Conservation (phyloP, 2,113 vertebrate genomes). For the Centropus unirufus region DNA sequence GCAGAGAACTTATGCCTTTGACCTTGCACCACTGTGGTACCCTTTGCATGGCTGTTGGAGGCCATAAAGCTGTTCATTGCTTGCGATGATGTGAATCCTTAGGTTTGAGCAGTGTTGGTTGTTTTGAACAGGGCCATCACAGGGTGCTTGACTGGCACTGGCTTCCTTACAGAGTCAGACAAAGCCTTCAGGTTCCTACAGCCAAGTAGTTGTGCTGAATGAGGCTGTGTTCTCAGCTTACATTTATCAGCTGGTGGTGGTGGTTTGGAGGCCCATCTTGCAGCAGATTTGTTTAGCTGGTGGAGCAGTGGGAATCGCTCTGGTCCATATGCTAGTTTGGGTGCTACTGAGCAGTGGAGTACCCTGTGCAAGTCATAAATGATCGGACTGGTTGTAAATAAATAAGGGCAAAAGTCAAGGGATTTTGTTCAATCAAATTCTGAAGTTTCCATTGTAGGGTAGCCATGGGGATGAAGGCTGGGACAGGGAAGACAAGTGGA, state of each 20-base stretch:
- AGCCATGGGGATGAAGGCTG: background rate
- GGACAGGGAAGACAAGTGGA: background rate
- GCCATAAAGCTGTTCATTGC: background rate
- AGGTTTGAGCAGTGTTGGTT: rapidly evolving
- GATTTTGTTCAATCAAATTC: background rate
- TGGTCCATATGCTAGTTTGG: background rate
- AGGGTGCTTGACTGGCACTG: background rate
- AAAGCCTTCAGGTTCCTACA: background rate
- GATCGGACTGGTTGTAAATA: background rate
- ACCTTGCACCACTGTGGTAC: rapidly evolving
- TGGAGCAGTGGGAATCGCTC: background rate
- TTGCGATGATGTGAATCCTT: rapidly evolving
- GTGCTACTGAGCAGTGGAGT: background rate
- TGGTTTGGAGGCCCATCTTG: background rate
- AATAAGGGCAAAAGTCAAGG: background rate
- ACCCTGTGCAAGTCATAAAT: background rate
- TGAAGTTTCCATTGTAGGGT: background rate
- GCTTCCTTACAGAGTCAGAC: background rate
- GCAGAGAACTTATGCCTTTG: background rate
- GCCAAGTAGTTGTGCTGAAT: background rate
- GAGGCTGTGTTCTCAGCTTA: background rate
- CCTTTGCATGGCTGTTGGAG: background rate
- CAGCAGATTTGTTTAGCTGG: background rate
- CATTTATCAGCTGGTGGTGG: background rate
- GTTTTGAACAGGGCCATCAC: rapidly evolving